These are phyloP conservation scores for Phrynocephalus forsythii DNA, from an alignment of 2,797 vertebrate genomes.

Conservation along the genomic window DNA sequence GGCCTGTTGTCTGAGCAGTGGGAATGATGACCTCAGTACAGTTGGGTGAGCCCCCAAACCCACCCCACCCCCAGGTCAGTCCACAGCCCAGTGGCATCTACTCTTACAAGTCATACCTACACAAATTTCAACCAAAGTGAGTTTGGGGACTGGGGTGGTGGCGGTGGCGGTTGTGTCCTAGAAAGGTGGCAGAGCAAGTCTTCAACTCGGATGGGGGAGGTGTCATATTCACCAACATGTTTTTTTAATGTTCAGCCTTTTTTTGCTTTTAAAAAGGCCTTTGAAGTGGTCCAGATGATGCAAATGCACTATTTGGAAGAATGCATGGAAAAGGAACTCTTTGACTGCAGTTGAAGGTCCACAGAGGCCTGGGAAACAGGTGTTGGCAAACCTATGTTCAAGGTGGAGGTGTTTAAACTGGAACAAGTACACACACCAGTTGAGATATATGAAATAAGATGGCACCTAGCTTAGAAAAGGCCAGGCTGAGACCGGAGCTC, in stretches of 20 bases:
- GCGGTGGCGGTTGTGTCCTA: too few species aligned
- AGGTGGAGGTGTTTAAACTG: background rate
- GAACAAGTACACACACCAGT: background rate
- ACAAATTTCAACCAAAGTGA: background rate
- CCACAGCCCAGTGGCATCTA: too few species aligned
- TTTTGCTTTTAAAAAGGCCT: background rate
- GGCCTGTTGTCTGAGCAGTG: too few species aligned
- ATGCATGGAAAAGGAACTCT: background rate
- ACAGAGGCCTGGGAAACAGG: background rate
- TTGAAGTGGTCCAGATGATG: background rate
- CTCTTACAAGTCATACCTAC: background rate
- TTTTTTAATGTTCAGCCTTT: slow-evolving; percentile 1
- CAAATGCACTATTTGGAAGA: background rate
- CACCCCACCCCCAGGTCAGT: too few species aligned
- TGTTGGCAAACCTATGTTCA: background rate
- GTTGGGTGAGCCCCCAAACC: too few species aligned
- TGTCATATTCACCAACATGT: background rate
- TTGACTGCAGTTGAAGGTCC: background rate
- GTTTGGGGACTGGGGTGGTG: background rate
- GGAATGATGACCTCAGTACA: too few species aligned
- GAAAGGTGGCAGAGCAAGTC: background rate
- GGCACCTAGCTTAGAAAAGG: background rate
- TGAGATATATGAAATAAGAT: background rate
- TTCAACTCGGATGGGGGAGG: background rate
- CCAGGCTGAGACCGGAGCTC: background rate